Conservation (phyloP, 1,140 invertebrate genomes). For the Propsilocerus akamusi region DNA sequence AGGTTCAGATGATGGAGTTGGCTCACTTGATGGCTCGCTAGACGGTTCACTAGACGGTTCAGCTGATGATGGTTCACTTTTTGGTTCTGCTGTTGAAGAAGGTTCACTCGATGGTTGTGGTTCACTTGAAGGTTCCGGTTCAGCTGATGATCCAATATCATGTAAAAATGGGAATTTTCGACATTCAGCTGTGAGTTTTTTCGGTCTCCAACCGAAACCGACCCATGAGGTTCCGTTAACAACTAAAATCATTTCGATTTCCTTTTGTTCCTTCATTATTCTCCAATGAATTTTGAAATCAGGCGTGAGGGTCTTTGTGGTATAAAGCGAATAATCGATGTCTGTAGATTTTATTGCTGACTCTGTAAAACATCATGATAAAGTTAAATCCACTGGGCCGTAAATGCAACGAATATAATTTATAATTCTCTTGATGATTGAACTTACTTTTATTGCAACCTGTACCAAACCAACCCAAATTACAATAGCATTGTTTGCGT, state of each 20-base stretch:
- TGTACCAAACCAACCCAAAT: constrained; percentile 65
- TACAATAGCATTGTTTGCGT: constrained; percentile 73
- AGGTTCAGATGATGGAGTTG: constrained; percentile 23
- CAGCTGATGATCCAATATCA: constrained; percentile 23
- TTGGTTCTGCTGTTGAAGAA: constrained; percentile 24
- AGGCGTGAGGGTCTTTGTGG: constrained; percentile 44
- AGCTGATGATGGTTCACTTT: constrained; percentile 27
- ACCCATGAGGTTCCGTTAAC: constrained; percentile 72
- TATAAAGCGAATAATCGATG: constrained; percentile 47
- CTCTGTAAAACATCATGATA: constrained; percentile 26
- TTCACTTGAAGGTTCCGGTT: constrained; percentile 20
- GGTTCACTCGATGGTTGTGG: constrained; percentile 26
- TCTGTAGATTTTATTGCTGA: constrained; percentile 41
- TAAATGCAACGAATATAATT: constrained; percentile 1
- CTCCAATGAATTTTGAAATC: constrained; percentile 67
- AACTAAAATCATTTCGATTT: constrained; percentile 68
- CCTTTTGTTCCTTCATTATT: constrained; percentile 54
- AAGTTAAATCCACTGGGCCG: not conserved
- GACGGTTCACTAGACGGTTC: constrained; percentile 24
- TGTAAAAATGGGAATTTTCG: constrained; percentile 53
- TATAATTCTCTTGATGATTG: constrained; percentile 5
- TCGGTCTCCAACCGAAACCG: constrained; percentile 69
- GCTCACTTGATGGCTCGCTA: constrained; percentile 23
- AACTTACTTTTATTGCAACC: constrained; percentile 56
- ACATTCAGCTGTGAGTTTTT: constrained; percentile 45